These are phyloP conservation scores for Ctenodactylus gundi DNA, from an alignment of 2,113 vertebrate genomes.

Conservation along the genomic window DNA sequence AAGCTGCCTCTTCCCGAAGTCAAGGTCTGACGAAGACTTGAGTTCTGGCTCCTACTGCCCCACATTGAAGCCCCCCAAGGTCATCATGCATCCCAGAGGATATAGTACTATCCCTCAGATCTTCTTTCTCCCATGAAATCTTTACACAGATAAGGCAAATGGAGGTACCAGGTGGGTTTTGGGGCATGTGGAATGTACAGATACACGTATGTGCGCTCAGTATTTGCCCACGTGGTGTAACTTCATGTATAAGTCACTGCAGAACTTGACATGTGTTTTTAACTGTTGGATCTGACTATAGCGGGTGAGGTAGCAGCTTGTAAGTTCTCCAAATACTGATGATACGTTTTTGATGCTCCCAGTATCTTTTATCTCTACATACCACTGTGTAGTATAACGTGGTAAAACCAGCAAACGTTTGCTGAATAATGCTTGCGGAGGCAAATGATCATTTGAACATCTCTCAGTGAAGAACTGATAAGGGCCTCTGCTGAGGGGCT, in stretches of 20 bases:
- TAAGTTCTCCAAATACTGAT: background rate
- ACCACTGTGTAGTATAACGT: too few species aligned
- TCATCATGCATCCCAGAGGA: background rate
- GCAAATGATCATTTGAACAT: background rate
- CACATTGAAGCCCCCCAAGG: background rate
- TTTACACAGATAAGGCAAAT: background rate
- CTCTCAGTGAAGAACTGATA: background rate
- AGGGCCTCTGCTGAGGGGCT: background rate
- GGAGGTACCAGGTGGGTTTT: background rate
- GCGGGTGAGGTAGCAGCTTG: background rate
- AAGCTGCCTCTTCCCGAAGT: background rate
- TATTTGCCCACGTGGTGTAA: background rate
- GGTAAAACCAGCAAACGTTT: background rate
- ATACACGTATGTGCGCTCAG: background rate
- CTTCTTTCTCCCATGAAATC: background rate
- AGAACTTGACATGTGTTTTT: background rate
- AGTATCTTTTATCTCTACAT: background rate
- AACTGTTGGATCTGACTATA: background rate
- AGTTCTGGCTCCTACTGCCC: accelerated
- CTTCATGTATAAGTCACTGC: background rate
- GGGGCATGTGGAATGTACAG: background rate
- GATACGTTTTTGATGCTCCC: background rate
- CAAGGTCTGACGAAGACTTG: background rate
- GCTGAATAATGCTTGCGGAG: background rate
- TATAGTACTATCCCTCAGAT: background rate